Conservation (phyloP, 1,140 invertebrate species). For the Oreohelix idahoensis region DNA sequence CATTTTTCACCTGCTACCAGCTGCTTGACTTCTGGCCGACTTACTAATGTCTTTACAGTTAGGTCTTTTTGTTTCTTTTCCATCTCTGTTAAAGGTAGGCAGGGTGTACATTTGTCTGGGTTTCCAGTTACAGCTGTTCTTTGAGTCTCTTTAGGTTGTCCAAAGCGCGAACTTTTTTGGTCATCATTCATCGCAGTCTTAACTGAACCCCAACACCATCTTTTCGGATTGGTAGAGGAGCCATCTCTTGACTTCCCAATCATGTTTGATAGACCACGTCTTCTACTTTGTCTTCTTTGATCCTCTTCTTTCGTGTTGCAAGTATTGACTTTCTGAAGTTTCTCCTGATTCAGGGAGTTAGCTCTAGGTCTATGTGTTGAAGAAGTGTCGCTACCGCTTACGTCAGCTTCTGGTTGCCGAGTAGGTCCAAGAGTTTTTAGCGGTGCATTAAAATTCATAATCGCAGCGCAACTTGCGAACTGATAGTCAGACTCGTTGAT, state of each 20-base stretch:
- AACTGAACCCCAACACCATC: not conserved
- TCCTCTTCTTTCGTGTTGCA: not conserved
- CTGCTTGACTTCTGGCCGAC: not conserved
- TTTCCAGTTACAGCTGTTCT: not conserved
- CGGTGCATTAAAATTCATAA: not conserved
- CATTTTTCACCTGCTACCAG: not conserved
- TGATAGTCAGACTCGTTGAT: not conserved
- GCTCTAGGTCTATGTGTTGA: not conserved
- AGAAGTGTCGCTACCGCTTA: too few species aligned
- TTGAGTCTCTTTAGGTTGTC: not conserved
- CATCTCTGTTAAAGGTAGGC: not conserved
- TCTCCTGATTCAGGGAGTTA: not conserved
- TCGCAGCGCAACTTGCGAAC: not conserved
- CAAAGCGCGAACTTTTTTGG: not conserved
- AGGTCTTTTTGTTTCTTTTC: not conserved
- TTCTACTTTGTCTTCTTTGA: not conserved
- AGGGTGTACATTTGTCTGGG: not conserved
- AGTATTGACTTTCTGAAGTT: not conserved
- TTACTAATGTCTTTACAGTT: not conserved
- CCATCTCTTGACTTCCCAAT: not conserved
- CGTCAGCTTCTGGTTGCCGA: not conserved
- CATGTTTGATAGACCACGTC: not conserved
- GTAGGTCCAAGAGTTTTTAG: not conserved
- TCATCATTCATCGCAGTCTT: not conserved
- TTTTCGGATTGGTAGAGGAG: not conserved